Evolutionary conservation across 2,888 invertebrate genomes (phyloP).

Genomic region (Sipha maydis): DNA sequence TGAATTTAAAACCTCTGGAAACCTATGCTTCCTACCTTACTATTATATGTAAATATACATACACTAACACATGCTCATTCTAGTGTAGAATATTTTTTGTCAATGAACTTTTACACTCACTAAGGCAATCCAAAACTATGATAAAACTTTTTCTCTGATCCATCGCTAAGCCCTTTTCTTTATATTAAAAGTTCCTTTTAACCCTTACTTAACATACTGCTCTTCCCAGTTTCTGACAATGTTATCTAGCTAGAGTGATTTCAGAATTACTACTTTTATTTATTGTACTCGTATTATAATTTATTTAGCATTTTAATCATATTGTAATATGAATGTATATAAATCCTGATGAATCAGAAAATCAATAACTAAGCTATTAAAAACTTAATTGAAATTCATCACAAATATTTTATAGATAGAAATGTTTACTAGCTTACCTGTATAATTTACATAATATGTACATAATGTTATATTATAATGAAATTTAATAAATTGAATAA

Average conservation of each 20-base stretch:
- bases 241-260: neutral
- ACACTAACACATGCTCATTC: constrained; percentile 2
- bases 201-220: neutral
- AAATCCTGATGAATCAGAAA: too few species aligned
- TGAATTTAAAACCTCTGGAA: neutral
- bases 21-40: neutral
- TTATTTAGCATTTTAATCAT: neutral
- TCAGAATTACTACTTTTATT: neutral
- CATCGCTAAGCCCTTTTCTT: neutral
- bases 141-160: constrained; percentile 20
- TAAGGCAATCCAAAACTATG: neutral
- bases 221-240: neutral
- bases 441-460: too few species aligned
- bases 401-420: too few species aligned
- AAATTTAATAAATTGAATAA: too few species aligned
- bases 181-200: neutral
- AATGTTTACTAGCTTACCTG: too few species aligned
- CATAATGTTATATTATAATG: too few species aligned
- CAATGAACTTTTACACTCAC: neutral
- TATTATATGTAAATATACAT: neutral
- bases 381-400: too few species aligned
- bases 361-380: too few species aligned
- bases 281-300: neutral
- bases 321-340: neutral
- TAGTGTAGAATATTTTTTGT: neutral